These are phyloP conservation scores for Pardalotus punctatus DNA, from an alignment of 2,113 vertebrate species.

Conservation along the genomic window DNA sequence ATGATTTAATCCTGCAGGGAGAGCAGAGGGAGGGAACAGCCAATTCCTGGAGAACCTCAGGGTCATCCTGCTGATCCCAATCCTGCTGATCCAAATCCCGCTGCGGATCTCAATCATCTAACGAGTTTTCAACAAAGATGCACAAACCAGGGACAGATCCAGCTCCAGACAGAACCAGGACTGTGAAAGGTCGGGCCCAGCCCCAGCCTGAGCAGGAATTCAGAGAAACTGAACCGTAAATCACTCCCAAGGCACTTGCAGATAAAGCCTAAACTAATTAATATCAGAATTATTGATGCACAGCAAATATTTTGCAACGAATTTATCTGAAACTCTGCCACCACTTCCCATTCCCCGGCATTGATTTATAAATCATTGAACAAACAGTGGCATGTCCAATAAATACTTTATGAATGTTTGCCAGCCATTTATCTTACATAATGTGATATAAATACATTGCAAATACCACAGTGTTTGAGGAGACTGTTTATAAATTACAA, in stretches of 20 bases:
- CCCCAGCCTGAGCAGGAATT: neutral
- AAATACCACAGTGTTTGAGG: neutral
- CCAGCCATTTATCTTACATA: constrained; percentile 63
- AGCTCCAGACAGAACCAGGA: neutral
- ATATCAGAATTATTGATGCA: constrained; percentile 60
- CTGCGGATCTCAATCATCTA: no score
- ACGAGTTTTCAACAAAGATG: neutral
- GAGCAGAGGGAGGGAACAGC: neutral
- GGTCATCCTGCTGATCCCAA: neutral
- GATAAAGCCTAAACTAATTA: constrained; percentile 65
- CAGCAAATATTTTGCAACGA: constrained; percentile 63
- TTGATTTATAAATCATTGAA: constrained; percentile 64
- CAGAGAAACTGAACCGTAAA: neutral
- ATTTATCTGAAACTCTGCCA: constrained; percentile 59
- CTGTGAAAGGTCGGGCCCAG: neutral
- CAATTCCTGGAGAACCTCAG: neutral
- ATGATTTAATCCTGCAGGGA: neutral
- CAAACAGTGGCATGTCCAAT: constrained; percentile 43
- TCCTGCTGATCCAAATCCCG: neutral
- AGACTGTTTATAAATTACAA: constrained; percentile 12
- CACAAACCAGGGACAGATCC: neutral
- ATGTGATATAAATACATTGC: constrained; percentile 59
- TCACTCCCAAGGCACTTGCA: constrained; percentile 22
- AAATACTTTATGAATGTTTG: constrained; percentile 71
- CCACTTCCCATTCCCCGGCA: constrained; percentile 6